phyloP scores from a whole-genome alignment of 35 echinoderm and acorn worm species.

The Diadema setosum region DNA sequence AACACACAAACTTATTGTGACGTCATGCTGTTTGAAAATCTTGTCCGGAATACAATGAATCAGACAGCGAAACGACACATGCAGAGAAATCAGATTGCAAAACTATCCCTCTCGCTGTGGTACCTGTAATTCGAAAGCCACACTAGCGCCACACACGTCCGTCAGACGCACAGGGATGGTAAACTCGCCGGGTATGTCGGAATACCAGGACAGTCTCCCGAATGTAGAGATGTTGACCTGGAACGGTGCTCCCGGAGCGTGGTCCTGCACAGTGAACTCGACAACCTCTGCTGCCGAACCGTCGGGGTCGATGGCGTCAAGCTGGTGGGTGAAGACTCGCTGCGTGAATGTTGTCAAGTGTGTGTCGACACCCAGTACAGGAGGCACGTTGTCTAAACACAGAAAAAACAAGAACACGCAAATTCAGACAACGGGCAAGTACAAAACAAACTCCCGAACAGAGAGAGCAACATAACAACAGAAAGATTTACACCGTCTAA shows the following conservation, averaged over 20 bases:
- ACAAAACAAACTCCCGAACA: neutral
- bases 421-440: neutral
- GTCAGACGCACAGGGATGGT: conserved; percentile 25
- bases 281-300: neutral
- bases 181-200: conserved; percentile 19
- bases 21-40: no score
- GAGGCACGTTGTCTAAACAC: conserved; percentile 38
- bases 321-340: conserved; percentile 22
- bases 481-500: neutral
- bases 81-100: no score
- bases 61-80: no score
- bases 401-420: neutral
- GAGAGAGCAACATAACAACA: neutral
- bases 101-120: no score
- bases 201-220: conserved; percentile 26
- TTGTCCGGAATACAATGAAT: no score
- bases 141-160: conserved; percentile 32
- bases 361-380: neutral
- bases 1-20: no score
- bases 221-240: neutral
- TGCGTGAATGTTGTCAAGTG: conserved; percentile 21
- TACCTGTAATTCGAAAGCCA: conserved; percentile 25
- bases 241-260: neutral
- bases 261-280: neutral
- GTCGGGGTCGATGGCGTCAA: conserved; percentile 45